Evolutionary conservation across 2,113 vertebrate genomes (phyloP), one percentile per base, ranked within the genome.

Genomic region (Blennius ocellaris): DNA sequence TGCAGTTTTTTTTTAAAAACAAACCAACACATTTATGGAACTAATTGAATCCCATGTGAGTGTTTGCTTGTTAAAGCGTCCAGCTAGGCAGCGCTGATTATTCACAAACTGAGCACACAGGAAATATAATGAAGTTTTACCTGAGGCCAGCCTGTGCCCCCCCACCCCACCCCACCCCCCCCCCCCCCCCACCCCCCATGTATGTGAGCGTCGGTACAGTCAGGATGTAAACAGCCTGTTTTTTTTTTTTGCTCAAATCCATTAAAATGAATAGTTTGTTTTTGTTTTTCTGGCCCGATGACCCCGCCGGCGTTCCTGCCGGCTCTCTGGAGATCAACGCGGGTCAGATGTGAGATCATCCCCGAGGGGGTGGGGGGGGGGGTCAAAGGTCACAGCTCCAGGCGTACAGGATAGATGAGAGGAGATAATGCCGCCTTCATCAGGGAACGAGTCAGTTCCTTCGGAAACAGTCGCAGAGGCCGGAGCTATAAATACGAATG

Each of bases 341-440:
- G 45, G 84, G 74, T 84, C 57, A 30, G 76, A 40, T 67, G 62
- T 7, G 47, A 30, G 83, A 83, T 87, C 81, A 75, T 45, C 50
- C 39, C 61, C 40, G 37, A 59, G 79, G 82, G 76, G 74, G 21
- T 2, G 21, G 21, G 21, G 21, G 21, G 21, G 4, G 21, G 21
- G 21, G 21, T 2, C n/a, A 21, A 65, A 82, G 84, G 90, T 87
- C 86, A 80, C 47, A 44, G 51, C 84, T 88, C 55, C 52, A 53
- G 85, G 84, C 82, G 21, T 40, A 59, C 11, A 43, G 57, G 64
- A 47, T 55, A 64, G 79, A 79, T 5, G 8, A 53, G 48, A 56
- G 56, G 44, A 81, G 69, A 84, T 75, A 83, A 82, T 76, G 85
- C 78, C 59, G 77, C 63, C 81, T 87, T 85, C 65, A 64, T 84